Base-by-base conservation (phyloP, 2,888 invertebrate genomes). In the Erynnis tages region DNA sequence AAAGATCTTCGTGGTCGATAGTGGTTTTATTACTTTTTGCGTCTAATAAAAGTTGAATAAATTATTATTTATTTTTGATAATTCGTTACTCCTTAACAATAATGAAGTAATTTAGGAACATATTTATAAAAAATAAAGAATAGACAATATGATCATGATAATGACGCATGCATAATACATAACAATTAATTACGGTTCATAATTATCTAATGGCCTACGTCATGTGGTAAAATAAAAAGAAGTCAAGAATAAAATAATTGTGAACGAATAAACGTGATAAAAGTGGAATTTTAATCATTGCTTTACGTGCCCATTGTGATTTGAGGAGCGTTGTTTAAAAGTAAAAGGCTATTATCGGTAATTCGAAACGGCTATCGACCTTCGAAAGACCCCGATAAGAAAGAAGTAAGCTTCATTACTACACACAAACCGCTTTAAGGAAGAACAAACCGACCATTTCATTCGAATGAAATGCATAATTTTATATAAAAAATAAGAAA, bases 221-320 rank as follows among this genome's bases (percentile, higher is more conserved):
- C n/a, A n/a, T n/a, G n/a, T n/a, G n/a, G n/a, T n/a, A n/a, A n/a
- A n/a, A n/a, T n/a, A n/a, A n/a, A n/a, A n/a, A n/a, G n/a, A n/a
- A n/a, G n/a, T n/a, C n/a, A n/a, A 7, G 4, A 7, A 7, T 34
- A 45, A 34, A 45, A 13, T 23, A 19, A 30, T 2, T 23, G 4
- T 23, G 23, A 34, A 23, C 13, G 10, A 45, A 45, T 5, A 3
- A 14, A 16, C 5, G 23, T 49, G 58, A 57, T 58, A 60, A 57
- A 55, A 49, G 14, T 53, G 58, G 58, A 58, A 60, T 60, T 54
- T 63, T 57, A 60, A 58, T 56, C 55, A 35, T 35, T 32, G 53
- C 8, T 32, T 32, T 17, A 35, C 50, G 35, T 35, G 27, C 4
- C 41, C 34, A 19, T 50, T 35, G 34, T 35, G 16, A 43, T 11